These are phyloP conservation scores for Dunckerocampus dactyliophorus DNA, from an alignment of 2,113 vertebrate genomes.

Conservation along the genomic window DNA sequence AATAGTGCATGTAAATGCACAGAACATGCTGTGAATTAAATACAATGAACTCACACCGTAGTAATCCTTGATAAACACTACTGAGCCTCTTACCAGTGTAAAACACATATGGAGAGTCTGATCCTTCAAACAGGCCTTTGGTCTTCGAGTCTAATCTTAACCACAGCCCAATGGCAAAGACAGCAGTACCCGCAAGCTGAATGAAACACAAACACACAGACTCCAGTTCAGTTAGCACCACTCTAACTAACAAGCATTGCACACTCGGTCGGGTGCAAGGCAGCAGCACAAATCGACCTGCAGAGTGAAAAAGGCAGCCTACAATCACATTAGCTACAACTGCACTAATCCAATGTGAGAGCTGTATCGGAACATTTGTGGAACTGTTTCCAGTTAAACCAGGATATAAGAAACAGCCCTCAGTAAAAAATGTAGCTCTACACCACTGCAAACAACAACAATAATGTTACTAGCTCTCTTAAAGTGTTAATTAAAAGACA, in stretches of 20 bases:
- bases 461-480: background rate
- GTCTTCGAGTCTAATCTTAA: conserved; percentile 58
- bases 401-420: no score
- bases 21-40: background rate
- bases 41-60: background rate
- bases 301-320: no score
- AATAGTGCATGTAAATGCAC: background rate
- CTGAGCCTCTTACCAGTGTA: conserved; percentile 53
- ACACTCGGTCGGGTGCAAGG: no score
- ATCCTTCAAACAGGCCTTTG: conserved; percentile 60
- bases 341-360: no score
- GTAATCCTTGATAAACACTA: background rate
- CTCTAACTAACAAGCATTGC: no score
- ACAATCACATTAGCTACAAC: no score
- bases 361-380: no score
- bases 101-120: conserved; percentile 56
- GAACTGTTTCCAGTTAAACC: no score
- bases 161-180: conserved; percentile 61
- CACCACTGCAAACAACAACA: background rate
- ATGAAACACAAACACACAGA: conserved; percentile 30
- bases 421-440: background rate
- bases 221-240: background rate
- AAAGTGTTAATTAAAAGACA: no score
- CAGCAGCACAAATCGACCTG: no score
- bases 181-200: conserved; percentile 63